These are phyloP conservation scores for Drosophila athabasca DNA, from an alignment of 1,140 invertebrate genomes.

Conservation along the genomic window DNA sequence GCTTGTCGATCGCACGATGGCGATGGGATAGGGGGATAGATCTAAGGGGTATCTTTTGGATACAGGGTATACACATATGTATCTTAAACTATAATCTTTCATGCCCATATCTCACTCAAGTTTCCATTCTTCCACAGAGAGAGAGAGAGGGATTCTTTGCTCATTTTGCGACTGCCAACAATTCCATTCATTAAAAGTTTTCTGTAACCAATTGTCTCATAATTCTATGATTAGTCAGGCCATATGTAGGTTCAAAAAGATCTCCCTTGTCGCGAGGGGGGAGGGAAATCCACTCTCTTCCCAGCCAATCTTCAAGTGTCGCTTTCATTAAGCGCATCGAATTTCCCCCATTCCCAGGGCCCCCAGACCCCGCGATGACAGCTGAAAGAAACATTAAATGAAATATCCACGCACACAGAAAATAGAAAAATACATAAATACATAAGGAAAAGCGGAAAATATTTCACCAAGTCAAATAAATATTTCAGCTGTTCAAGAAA, in stretches of 20 bases:
- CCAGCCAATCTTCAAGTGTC: constrained; percentile 48
- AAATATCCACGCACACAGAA: background rate
- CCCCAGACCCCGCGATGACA: constrained; percentile 34
- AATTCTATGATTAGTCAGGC: constrained; percentile 73
- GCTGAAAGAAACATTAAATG: constrained; percentile 25
- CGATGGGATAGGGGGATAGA: background rate
- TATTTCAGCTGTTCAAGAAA: constrained; percentile 44
- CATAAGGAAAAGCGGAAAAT: constrained; percentile 34
- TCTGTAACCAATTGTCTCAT: constrained; percentile 73
- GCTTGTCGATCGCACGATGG: background rate
- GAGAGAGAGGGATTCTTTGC: constrained; percentile 8
- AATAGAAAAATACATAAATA: constrained; percentile 11
- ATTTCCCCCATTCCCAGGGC: constrained; percentile 30
- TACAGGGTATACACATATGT: no score
- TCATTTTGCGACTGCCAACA: constrained; percentile 11
- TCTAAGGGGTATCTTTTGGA: background rate
- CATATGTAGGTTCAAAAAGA: constrained; percentile 24
- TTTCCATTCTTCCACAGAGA: constrained; percentile 9
- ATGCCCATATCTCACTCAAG: constrained; percentile 73
- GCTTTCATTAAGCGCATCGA: constrained; percentile 77
- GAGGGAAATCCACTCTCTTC: background rate
- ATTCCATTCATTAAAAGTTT: constrained; percentile 15
- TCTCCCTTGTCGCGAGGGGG: background rate
- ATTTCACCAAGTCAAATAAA: constrained; percentile 64
- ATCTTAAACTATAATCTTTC: no score